Conservation (phyloP, 2,113 vertebrate genomes). For the zebrafish (Danio rerio) region GRCz12tu NC_133180.1:14993001-14993500, state of each 20-base stretch:
- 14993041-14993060: not conserved
- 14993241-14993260: slow-evolving; percentile 5
- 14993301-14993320: too few relatives aligned
- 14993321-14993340: too few relatives aligned
- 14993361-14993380: too few relatives aligned
- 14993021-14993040: not conserved
- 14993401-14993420: too few relatives aligned
- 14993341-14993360: too few relatives aligned
- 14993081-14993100: not conserved
- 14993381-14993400: too few relatives aligned
- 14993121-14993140: not conserved
- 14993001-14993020: not conserved
- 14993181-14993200: not conserved
- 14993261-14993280: too few relatives aligned
- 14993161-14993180: not conserved
- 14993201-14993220: not conserved
- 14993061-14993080: not conserved
- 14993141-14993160: not conserved
- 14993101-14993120: not conserved
- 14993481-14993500: too few relatives aligned
- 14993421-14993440: too few relatives aligned
- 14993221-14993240: not conserved
- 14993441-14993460: too few relatives aligned
- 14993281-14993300: too few relatives aligned
- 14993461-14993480: too few relatives aligned